A percentile compares a stretch with the other conserved stretches of the same genome.
phyloP scores from a whole-genome alignment of 2,113 vertebrate species.

The Ammodytes dubius region DNA sequence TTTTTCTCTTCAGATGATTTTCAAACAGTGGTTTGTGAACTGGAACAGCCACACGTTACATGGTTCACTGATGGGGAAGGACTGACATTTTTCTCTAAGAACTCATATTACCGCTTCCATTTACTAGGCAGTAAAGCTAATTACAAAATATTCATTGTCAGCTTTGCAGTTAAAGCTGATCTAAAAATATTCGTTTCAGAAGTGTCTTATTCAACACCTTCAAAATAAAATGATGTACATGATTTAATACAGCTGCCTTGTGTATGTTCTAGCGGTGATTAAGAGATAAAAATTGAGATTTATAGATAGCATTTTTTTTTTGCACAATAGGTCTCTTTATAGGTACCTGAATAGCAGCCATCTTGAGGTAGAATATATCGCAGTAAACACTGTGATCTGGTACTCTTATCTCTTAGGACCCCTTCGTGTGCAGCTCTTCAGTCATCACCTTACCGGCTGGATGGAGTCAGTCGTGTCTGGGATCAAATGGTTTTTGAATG shows the following conservation, averaged over 20 bases:
- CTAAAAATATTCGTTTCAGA: neutral
- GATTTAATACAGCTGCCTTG: neutral
- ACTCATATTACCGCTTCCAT: neutral
- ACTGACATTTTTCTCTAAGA: neutral
- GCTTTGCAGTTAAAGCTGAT: neutral
- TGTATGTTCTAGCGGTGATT: neutral
- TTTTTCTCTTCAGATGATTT: neutral
- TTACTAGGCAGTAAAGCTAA: neutral
- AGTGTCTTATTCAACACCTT: neutral
- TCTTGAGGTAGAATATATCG: slow-evolving; percentile 7
- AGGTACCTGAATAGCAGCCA: neutral
- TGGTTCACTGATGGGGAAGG: neutral
- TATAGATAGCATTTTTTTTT: neutral
- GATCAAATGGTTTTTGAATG: slow-evolving; percentile 9
- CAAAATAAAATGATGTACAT: neutral
- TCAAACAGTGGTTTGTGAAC: neutral
- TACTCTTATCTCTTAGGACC: slow-evolving; percentile 4
- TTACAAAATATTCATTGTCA: neutral
- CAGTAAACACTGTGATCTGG: neutral
- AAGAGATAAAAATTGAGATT: neutral
- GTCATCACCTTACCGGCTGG: neutral
- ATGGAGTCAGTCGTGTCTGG: neutral
- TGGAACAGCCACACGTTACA: neutral
- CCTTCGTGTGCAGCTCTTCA: neutral
- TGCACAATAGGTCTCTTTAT: neutral